Evolutionary conservation across 2,113 vertebrate genomes (phyloP).

Genomic region (Chamaetylas fuelleborni): DNA sequence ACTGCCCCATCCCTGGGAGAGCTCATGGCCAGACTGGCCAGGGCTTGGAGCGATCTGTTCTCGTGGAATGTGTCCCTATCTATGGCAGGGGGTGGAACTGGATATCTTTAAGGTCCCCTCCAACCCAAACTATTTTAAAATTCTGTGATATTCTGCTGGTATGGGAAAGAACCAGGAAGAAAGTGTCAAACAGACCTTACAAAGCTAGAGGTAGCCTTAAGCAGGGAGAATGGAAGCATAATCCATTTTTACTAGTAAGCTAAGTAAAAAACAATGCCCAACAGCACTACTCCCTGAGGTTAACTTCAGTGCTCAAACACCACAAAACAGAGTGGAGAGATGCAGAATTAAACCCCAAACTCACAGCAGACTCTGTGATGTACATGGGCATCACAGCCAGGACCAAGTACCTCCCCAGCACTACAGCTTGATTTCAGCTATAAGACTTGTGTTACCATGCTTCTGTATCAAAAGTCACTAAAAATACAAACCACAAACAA

Average conservation of each 20-base stretch:
- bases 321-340: neutral
- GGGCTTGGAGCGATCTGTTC: neutral
- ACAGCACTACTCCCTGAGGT: neutral
- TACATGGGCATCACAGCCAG: fast-evolving
- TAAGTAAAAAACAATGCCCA: neutral
- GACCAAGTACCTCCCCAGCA: neutral
- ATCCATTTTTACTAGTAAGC: neutral
- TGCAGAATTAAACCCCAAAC: neutral
- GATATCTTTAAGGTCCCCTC: neutral
- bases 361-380: neutral
- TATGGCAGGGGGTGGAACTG: neutral
- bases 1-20: neutral
- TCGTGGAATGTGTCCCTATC: neutral
- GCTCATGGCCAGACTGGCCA: neutral
- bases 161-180: neutral
- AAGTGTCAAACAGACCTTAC: neutral
- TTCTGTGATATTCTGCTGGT: neutral
- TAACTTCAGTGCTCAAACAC: neutral
- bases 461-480: neutral
- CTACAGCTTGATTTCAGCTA: neutral
- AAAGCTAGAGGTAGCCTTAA: neutral
- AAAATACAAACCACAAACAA: conserved; percentile 80
- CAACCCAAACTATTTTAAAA: neutral
- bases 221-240: neutral
- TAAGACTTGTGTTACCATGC: neutral